Conservation (phyloP, 2,113 vertebrate species). For the Bothrops jararaca region DNA sequence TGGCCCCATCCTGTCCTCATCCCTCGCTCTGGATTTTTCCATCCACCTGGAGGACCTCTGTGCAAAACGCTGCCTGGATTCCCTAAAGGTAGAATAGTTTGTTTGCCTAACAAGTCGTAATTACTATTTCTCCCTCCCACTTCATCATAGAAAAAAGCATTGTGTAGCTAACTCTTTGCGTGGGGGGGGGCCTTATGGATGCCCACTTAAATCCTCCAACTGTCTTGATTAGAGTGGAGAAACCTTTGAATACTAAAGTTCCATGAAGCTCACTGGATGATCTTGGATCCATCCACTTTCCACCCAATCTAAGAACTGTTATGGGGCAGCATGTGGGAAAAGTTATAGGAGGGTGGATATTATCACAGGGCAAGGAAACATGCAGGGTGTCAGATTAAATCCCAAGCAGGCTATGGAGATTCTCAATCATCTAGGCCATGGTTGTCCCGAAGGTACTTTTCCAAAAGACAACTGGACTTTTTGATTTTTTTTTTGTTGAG, state of each 20-base stretch:
- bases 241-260: background rate
- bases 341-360: background rate
- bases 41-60: conserved; percentile 72
- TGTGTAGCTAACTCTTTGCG: background rate
- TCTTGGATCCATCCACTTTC: background rate
- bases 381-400: background rate
- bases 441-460: background rate
- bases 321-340: background rate
- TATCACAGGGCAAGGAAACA: background rate
- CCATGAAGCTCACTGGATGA: background rate
- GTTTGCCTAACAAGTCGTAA: no score
- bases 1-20: conserved; percentile 70
- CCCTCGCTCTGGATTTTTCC: conserved; percentile 75
- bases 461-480: no score
- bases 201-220: background rate
- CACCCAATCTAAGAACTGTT: background rate
- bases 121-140: background rate
- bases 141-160: background rate
- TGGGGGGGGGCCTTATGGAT: background rate
- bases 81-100: conserved; percentile 65
- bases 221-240: background rate
- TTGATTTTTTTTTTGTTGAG: no score
- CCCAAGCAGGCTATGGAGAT: background rate
- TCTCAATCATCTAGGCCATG: background rate
- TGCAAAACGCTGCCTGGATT: conserved; percentile 59